Percentiles rank a stretch among this genome's conserved stretches.
Evolutionary conservation across 1,140 invertebrate genomes (phyloP).

Genomic region (Apis cerana): DNA sequence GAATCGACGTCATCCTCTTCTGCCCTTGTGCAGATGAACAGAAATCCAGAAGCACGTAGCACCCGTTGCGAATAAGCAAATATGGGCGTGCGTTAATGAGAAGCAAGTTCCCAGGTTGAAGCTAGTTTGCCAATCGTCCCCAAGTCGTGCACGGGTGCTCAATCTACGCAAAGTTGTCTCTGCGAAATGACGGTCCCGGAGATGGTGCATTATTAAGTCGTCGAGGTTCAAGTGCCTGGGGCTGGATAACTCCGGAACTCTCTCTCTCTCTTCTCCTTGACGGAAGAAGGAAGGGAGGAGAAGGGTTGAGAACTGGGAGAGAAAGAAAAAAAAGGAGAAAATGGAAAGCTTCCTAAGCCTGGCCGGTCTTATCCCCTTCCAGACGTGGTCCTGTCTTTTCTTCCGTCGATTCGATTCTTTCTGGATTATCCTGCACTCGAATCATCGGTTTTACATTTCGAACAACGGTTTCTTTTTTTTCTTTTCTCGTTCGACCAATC

Average conservation of each 20-base stretch:
- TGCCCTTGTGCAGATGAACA: background rate
- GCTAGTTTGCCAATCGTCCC: slow-evolving; percentile 48
- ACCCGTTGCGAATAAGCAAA: slow-evolving; percentile 11
- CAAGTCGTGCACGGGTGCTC: slow-evolving; percentile 14
- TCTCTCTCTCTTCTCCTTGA: background rate
- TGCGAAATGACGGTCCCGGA: slow-evolving; percentile 49
- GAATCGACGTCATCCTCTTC: background rate
- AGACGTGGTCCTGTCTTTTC: background rate
- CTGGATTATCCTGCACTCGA: background rate
- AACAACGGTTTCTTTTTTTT: background rate
- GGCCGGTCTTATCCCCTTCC: background rate
- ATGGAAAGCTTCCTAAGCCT: background rate
- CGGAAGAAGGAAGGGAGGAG: slow-evolving; percentile 1
- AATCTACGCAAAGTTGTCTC: slow-evolving; percentile 55
- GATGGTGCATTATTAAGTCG: slow-evolving; percentile 60
- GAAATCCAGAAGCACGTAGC: background rate
- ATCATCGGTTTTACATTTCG: slow-evolving; percentile 1
- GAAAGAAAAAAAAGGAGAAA: background rate
- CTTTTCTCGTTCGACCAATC: background rate
- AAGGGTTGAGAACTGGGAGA: background rate
- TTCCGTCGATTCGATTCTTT: background rate
- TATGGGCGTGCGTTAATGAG: slow-evolving; percentile 50
- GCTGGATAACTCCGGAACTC: slow-evolving; percentile 11
- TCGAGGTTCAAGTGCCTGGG: slow-evolving; percentile 27
- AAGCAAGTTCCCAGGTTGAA: slow-evolving; percentile 1